Evolutionary conservation across 2,888 invertebrate species (phyloP), one percentile per base, ranked within the genome.

Genomic region (Steinernema carpocapsae): DNA sequence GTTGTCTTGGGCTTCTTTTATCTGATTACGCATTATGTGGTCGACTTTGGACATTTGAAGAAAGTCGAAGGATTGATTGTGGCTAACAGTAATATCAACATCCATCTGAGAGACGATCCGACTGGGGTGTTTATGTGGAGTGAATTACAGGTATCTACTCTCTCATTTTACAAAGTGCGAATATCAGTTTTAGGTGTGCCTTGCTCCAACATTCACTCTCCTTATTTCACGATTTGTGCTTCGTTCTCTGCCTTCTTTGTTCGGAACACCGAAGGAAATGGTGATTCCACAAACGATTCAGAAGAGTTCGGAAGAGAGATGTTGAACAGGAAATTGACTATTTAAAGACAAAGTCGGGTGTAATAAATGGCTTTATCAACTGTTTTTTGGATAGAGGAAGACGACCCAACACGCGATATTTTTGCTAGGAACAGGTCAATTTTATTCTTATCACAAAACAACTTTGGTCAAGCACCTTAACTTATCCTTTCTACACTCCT

Each of bases 41-140:
- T 64, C 32, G 64, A 64, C 64, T 64, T 29, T 26, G 64, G 64
- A n/a, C 64, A 64, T 64, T 32, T 64, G 32, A 64, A 64, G 64
- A 64, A 37, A 29, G 17, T 64, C 12, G 64, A 64, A 17, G 64
- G 29, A n/a, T 12, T 64, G 2, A 14, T 64, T 3, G 3, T 19
- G 29, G 17, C 64, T 7, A 29, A 10, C 32, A 64, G 29, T 12
- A 26, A 64, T 29, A 29, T 64, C 19, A 29, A 64, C 64, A 1
- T 64, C 4, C 29, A 37, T 6, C 32, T 64, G 29, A 10, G 32
- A 10, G 32, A 64, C 37, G 64, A 64, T 32, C 64, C 64, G 32
- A 64, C 64, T 29, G 29, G 37, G 6, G 32, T 64, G 10, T 64
- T 64, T n/a, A 64, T 64, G 64, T 64, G 64, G 64, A 64, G 64